Conservation (phyloP, 2,113 vertebrate genomes). For the Rynchops niger region DNA sequence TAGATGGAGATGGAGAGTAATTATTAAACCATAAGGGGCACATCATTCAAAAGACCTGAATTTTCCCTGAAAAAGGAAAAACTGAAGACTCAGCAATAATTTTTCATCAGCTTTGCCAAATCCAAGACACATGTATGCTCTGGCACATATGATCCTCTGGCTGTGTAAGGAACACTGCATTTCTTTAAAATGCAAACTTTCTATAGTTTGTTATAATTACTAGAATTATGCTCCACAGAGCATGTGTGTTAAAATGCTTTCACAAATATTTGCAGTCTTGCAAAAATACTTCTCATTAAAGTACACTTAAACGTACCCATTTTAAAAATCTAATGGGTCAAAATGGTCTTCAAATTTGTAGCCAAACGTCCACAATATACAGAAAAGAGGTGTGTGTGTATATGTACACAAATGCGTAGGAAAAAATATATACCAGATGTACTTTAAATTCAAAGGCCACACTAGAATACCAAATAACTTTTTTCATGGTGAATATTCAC, state of each 20-base stretch:
- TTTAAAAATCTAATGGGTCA: neutral
- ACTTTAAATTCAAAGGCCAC: neutral
- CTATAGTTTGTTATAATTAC: neutral
- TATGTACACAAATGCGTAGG: too few species aligned
- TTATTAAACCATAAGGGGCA: neutral
- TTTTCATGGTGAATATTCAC: neutral
- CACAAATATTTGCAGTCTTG: neutral
- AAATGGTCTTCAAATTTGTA: neutral
- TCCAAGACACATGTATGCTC: neutral
- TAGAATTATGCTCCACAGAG: neutral
- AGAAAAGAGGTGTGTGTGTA: neutral
- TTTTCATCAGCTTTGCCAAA: neutral
- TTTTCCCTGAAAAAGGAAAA: neutral
- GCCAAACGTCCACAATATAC: neutral
- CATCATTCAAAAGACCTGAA: neutral
- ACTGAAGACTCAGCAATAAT: neutral
- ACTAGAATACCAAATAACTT: neutral
- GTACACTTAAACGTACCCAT: neutral
- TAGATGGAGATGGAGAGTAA: neutral
- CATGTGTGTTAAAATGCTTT: neutral
- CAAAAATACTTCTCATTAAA: neutral
- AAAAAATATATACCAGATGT: neutral
- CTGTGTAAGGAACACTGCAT: neutral
- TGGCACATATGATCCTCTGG: neutral
- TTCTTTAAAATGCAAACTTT: neutral